phyloP scores from a whole-genome alignment of 1,140 invertebrate species.

The Aphelinus atriplicis region DNA sequence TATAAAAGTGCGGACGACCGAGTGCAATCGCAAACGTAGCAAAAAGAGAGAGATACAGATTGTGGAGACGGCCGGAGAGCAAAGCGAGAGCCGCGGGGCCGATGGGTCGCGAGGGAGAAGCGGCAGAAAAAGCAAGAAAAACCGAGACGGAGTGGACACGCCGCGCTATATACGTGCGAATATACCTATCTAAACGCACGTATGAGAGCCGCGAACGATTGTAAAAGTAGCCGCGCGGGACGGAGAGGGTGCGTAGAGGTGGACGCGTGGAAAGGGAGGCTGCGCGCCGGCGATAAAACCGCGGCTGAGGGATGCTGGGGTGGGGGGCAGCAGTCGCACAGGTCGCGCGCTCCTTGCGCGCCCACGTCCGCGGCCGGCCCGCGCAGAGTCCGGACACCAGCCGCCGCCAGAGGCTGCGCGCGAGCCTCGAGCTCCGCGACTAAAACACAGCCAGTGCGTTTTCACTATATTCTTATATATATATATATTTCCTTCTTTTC shows the following conservation, averaged over 20 bases:
- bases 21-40: no score
- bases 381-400: slow-evolving; percentile 28
- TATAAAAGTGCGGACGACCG: no score
- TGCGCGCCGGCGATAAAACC: neutral
- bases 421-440: neutral
- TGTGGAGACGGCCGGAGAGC: neutral
- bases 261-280: neutral
- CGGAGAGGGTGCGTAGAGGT: neutral
- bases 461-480: neutral
- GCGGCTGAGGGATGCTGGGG: neutral
- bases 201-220: no score
- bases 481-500: no score
- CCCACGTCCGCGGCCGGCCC: neutral
- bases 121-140: no score
- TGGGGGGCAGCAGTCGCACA: neutral
- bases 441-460: neutral
- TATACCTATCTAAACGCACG: no score
- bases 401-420: neutral
- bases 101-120: no score
- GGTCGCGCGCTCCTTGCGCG: slow-evolving; percentile 6
- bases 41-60: no score
- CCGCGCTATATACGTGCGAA: no score
- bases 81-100: no score
- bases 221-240: neutral
- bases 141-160: no score